Evolutionary conservation across 2,113 vertebrate genomes (phyloP), one percentile per base, ranked within the genome.

Genomic region (Phalacrocorax pelagicus): DNA sequence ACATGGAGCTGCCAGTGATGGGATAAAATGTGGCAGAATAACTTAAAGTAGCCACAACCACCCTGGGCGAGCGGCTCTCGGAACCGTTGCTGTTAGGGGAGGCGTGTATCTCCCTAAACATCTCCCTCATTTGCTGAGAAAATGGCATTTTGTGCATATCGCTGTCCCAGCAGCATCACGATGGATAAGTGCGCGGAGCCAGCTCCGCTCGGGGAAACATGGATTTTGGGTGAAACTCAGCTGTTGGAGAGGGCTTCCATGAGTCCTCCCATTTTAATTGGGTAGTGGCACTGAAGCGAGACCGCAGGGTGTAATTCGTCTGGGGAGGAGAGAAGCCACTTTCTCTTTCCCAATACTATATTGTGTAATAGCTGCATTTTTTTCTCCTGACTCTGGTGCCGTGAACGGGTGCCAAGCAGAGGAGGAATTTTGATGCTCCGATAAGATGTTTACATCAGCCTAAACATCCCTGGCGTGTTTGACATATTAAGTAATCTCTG

Each of bases 401-500:
- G 27, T 26, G 94, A 96, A 65, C 22, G 3, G 59, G 54, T 93
- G 98, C 98, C 98, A 98, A 98, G 97, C 72, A 84, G 88, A 70
- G 66, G 59, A 91, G 91, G 96, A 97, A 98, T 98, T 93, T 23
- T 92, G 92, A 96, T 94, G 88, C 92, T 93, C 94, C 4, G 98
- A 98, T 98, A 98, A 98, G 98, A 97, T 97, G 97, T 98, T 98
- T 98, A 96, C 96, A 97, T 98, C 98, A 96, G 97, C 97, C 92
- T 90, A 91, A 97, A 96, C 92, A 93, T 95, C 73, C 44, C 96
- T 74, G 83, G 95, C 92, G 93, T 63, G 40, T 67, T 78, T 97
- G 97, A 97, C 96, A 63, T 86, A 77, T 98, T 44, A 86, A 96
- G 92, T 93, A 75, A 98, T 95, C 94, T 52, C 91, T 55, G 83